Percentiles rank a stretch among this genome's conserved stretches.
Conservation (phyloP, 2,797 vertebrate species). For the Gallinago solitaria region DNA sequence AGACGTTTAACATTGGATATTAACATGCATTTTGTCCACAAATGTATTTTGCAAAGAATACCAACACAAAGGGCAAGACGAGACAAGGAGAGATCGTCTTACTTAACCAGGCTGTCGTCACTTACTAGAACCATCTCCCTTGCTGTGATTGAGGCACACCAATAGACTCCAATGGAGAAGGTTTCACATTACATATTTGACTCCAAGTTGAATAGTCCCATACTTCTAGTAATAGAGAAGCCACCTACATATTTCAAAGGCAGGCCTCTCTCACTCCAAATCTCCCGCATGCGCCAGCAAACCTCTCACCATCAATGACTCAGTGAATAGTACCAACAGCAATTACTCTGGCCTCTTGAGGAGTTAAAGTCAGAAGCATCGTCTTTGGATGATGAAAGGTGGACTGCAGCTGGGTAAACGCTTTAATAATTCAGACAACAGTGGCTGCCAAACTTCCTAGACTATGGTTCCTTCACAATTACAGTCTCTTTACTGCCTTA, state of each 20-base stretch:
- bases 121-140: not conserved
- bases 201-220: not conserved
- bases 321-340: not conserved
- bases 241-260: not conserved
- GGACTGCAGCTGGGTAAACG: not conserved
- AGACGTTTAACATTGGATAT: not conserved
- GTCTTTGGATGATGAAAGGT: not conserved
- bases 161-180: not conserved
- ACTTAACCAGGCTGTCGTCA: not conserved
- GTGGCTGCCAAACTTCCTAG: not conserved
- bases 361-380: not conserved
- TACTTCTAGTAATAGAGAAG: not conserved
- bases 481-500: not conserved
- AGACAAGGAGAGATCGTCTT: not conserved
- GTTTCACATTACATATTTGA: not conserved
- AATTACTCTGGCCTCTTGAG: not conserved
- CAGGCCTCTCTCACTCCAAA: not conserved
- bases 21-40: not conserved
- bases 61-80: not conserved
- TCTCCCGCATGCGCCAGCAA: not conserved
- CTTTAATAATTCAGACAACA: not conserved
- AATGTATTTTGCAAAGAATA: not conserved
- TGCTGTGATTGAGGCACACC: not conserved
- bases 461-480: not conserved
- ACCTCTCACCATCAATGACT: not conserved